Conservation (phyloP, 1,140 invertebrate genomes). For the Polypedilum pembai region DNA sequence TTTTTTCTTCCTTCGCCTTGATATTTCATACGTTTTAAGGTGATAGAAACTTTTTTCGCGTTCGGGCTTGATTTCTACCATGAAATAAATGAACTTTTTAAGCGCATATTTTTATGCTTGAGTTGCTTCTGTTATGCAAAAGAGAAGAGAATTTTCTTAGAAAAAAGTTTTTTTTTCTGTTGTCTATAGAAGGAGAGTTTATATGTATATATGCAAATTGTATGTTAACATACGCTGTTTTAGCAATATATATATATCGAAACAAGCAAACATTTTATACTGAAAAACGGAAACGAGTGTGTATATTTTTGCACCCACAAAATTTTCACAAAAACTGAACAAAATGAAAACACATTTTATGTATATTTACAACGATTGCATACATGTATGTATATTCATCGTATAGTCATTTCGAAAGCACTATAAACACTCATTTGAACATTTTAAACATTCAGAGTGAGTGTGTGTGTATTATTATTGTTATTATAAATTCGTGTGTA, state of each 20-base stretch:
- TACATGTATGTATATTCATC: not conserved
- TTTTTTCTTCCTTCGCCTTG: not conserved
- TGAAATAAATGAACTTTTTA: too few relatives aligned
- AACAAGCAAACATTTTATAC: not conserved
- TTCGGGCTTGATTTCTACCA: too few relatives aligned
- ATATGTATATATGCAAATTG: not conserved
- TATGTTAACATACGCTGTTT: slow-evolving; percentile 18
- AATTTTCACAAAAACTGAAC: slow-evolving; percentile 6
- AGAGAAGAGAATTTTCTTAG: not conserved
- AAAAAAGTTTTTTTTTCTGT: not conserved
- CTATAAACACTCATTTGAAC: slow-evolving; percentile 22
- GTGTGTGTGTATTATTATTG: not conserved
- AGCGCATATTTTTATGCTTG: too few relatives aligned
- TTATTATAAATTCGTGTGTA: slow-evolving; percentile 6
- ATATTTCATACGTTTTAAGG: not conserved
- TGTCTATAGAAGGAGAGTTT: not conserved
- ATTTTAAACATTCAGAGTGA: not conserved
- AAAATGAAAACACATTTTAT: slow-evolving; percentile 19
- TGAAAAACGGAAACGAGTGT: not conserved
- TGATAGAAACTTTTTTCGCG: not conserved
- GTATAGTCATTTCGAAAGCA: slow-evolving; percentile 10
- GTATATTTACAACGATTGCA: slow-evolving; percentile 12
- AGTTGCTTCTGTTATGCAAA: not conserved
- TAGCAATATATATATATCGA: not conserved
- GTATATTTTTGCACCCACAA: slow-evolving; percentile 2